Percentiles rank a stretch among this genome's conserved stretches.
These are phyloP conservation scores for Pseudopleuronectes americanus DNA, from an alignment of 2,797 vertebrate species.

Conservation along the genomic window DNA sequence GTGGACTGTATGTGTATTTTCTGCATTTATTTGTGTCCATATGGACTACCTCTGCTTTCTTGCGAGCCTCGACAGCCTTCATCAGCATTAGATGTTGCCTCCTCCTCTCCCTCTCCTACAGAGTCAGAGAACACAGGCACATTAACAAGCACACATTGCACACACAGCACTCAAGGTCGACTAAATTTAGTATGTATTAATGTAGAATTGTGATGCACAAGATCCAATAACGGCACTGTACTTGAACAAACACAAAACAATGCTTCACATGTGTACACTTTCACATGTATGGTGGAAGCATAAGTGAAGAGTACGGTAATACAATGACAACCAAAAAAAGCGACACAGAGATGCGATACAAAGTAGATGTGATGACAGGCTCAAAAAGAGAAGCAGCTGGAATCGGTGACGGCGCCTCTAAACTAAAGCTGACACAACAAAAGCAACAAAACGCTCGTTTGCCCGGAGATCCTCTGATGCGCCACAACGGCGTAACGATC, in stretches of 20 bases:
- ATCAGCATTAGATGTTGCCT: slow-evolving; percentile 98
- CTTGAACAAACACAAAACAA: slow-evolving; percentile 77
- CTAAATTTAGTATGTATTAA: slow-evolving; percentile 69
- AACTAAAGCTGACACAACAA: slow-evolving; percentile 79
- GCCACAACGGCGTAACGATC: slow-evolving; percentile 55
- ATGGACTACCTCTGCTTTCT: slow-evolving; percentile 94
- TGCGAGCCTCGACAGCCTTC: slow-evolving; percentile 99
- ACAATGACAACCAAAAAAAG: slow-evolving; percentile 94
- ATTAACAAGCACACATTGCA: slow-evolving; percentile 63
- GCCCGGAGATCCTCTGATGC: slow-evolving; percentile 64
- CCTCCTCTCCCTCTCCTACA: slow-evolving; percentile 96
- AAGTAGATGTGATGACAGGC: slow-evolving; percentile 96
- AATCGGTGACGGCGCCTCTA: slow-evolving; percentile 93
- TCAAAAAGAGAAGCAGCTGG: slow-evolving; percentile 93
- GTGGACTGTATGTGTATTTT: slow-evolving; percentile 54
- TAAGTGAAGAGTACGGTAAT: slow-evolving; percentile 88
- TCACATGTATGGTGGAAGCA: slow-evolving; percentile 83
- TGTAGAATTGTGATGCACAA: slow-evolving; percentile 65
- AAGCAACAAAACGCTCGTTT: slow-evolving; percentile 77
- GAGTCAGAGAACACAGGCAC: slow-evolving; percentile 77
- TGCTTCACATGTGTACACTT: slow-evolving; percentile 81
- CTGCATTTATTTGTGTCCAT: slow-evolving; percentile 52
- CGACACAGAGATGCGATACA: slow-evolving; percentile 89
- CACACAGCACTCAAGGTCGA: slow-evolving; percentile 53
- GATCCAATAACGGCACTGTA: slow-evolving; percentile 75